Evolutionary conservation across 2,888 invertebrate genomes (phyloP).

Genomic region (Hypomecis punctinalis): DNA sequence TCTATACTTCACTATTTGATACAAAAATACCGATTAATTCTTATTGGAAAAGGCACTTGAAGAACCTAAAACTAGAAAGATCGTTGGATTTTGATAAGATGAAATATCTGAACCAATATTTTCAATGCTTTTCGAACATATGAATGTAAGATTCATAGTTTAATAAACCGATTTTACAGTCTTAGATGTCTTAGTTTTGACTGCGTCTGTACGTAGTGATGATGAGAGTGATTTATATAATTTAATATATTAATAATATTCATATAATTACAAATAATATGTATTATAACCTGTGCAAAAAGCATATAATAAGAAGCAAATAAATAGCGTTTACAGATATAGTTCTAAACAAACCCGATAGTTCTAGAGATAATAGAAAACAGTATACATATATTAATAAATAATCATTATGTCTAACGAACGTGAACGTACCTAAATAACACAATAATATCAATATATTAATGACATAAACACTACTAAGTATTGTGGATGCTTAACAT

Average conservation of each 20-base stretch:
- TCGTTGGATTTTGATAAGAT: too few species aligned
- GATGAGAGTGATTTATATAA: constrained; percentile 45
- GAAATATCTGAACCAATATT: too few species aligned
- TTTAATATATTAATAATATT: constrained; percentile 46
- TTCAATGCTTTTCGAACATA: too few species aligned
- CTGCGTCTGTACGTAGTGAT: constrained; percentile 55
- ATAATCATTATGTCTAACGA: constrained; percentile 33
- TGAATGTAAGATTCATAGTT: too few species aligned
- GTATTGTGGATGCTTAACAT: constrained; percentile 50
- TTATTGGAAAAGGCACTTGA: too few species aligned
- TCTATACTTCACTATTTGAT: constrained; percentile 4
- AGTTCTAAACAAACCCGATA: constrained; percentile 60
- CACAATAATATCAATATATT: constrained; percentile 28
- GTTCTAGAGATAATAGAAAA: constrained; percentile 53
- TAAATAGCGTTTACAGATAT: constrained; percentile 57
- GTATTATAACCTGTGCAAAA: constrained; percentile 54
- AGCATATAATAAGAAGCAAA: constrained; percentile 71
- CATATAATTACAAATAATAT: constrained; percentile 33
- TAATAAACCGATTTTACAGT: too few species aligned
- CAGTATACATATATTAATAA: constrained; percentile 41
- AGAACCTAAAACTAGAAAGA: too few species aligned
- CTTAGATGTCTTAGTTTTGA: constrained; percentile 47
- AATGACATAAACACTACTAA: constrained; percentile 44
- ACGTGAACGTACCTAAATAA: constrained; percentile 42
- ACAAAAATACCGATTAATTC: too few species aligned